Percentiles rank a stretch among this genome's conserved stretches.
phyloP scores from a whole-genome alignment of 2,797 vertebrate species.

The Channa striata region DNA sequence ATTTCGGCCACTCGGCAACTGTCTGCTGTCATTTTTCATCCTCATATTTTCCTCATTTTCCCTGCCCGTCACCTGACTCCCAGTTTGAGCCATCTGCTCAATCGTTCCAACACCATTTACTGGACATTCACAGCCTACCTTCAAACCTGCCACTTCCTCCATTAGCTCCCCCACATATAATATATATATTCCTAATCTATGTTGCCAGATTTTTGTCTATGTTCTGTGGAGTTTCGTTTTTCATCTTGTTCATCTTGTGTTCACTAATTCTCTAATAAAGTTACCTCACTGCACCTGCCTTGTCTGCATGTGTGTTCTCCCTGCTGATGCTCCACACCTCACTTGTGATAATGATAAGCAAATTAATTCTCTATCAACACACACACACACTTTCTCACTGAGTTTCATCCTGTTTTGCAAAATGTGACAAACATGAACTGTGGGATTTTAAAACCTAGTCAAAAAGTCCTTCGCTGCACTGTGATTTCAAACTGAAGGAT shows the following conservation, averaged over 20 bases:
- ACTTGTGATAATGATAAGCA: conserved; percentile 29
- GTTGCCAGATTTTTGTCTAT: no score
- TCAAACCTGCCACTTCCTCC: neutral
- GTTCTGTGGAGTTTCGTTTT: no score
- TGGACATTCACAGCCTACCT: neutral
- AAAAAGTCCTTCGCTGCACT: neutral
- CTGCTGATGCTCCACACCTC: neutral
- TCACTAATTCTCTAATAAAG: no score
- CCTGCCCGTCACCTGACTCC: no score
- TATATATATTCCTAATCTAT: no score
- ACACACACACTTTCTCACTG: conserved; percentile 1
- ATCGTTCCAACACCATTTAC: no score
- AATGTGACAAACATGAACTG: conserved; percentile 20
- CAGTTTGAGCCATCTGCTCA: no score
- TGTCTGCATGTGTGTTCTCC: no score
- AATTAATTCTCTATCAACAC: conserved; percentile 7
- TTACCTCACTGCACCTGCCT: no score
- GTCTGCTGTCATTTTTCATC: neutral
- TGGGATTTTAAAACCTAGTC: conserved; percentile 17
- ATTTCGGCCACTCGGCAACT: no score
- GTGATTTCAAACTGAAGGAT: conserved; percentile 26
- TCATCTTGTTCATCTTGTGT: no score
- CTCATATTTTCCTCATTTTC: neutral
- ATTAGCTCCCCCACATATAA: no score
- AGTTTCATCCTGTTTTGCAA: conserved; percentile 29